Evolutionary conservation across 2,113 vertebrate species (phyloP).

Genomic region (Eidolon helvum): DNA sequence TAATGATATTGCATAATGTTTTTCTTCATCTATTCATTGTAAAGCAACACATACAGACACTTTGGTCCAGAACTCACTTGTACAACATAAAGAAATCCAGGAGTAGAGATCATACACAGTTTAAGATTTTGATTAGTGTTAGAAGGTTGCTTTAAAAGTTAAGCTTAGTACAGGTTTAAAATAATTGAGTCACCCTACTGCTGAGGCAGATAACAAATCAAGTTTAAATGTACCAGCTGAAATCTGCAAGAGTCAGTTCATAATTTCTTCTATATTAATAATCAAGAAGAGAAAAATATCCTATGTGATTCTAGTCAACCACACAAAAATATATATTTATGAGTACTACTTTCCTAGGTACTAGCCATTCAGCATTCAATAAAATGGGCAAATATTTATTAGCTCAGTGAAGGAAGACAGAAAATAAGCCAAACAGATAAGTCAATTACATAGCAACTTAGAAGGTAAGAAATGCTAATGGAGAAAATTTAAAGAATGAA

Average conservation of each 20-base stretch:
- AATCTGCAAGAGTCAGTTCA: neutral
- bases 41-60: neutral
- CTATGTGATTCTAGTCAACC: neutral
- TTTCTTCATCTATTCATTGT: neutral
- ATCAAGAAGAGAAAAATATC: neutral
- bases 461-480: neutral
- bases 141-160: neutral
- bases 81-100: neutral
- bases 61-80: neutral
- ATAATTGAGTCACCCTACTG: neutral
- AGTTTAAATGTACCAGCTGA: neutral
- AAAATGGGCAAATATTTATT: neutral
- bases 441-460: neutral
- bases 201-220: neutral
- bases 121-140: neutral
- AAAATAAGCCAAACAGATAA: neutral
- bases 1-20: neutral
- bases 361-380: neutral
- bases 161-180: neutral
- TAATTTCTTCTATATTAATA: neutral
- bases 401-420: neutral
- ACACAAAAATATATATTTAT: neutral
- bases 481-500: neutral
- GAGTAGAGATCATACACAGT: neutral
- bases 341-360: neutral